Base-by-base conservation (phyloP, 2,113 vertebrate species). In the Misgurnus anguillicaudatus region DNA sequence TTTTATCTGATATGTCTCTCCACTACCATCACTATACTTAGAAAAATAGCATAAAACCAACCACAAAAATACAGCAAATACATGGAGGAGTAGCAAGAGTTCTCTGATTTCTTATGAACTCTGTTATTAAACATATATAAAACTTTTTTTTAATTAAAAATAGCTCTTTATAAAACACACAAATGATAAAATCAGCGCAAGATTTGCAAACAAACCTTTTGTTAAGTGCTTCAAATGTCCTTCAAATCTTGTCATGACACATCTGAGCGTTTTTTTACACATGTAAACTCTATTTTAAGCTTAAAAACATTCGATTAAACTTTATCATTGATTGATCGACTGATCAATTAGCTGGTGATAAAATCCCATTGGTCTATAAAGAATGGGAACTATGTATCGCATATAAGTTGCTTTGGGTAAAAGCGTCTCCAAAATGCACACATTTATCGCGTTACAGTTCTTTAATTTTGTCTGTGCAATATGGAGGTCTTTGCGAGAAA, bases 41-140 rank as follows among this genome's bases (percentile, higher is more conserved):
- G 78, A 80, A 82, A 85, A 82, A 83, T 75, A 78, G 38, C 74
- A 83, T 81, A 76, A 83, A 83, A 73, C 72, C 74, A 67, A 39
- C 19, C 55, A 67, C 73, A 69, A 62, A 83, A 47, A 42, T 5
- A 77, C 36, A 47, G 75, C 39, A 71, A 63, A 57, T 48, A 72
- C 61, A n/a, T 9, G 4, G 61, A 66, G 63, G 55, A 65, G 69
- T 75, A 62, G 39, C 68, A 81, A 69, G 62, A 11, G 70, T 69
- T 65, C 57, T 76, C 71, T 82, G 61, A 57, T 69, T 61, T 68
- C 48, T 41, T 61, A 80, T 58, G 80, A 81, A 77, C 66, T 63
- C 48, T 62, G 48, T 45, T 70, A 69, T 48, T 72, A 62, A 70
- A 83, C 67, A 72, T 76, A 31, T 68, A 80, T 73, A 83, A 80